Evolutionary conservation across 2,113 vertebrate species (phyloP).

Genomic region (Hippocampus barbouri): DNA sequence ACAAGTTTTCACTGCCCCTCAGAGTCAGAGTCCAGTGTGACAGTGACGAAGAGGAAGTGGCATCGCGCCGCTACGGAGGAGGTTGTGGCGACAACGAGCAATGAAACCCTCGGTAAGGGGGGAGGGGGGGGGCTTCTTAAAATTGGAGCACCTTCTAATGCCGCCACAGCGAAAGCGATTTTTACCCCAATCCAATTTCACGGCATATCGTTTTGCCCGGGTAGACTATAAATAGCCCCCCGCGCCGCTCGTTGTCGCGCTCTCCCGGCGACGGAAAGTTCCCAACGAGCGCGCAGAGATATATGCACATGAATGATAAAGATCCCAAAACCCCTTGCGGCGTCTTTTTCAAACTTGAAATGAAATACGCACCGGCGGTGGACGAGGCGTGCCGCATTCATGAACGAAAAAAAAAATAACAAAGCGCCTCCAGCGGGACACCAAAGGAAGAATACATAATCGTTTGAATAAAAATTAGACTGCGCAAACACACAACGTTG

Average conservation of each 20-base stretch:
- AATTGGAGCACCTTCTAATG: slow-evolving; percentile 42
- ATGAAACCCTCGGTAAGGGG: slow-evolving; percentile 38
- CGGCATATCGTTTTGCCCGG: slow-evolving; percentile 31
- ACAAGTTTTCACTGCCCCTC: slow-evolving; percentile 27
- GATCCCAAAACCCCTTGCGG: slow-evolving; percentile 8
- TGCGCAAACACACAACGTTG: slow-evolving; percentile 2
- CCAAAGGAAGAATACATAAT: background rate
- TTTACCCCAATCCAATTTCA: slow-evolving; percentile 49
- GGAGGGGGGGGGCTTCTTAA: slow-evolving; percentile 13
- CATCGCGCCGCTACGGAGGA: slow-evolving; percentile 24
- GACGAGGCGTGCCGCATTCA: slow-evolving; percentile 50
- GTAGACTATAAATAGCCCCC: slow-evolving; percentile 34
- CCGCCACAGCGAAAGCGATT: slow-evolving; percentile 43
- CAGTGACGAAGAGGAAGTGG: slow-evolving; percentile 15
- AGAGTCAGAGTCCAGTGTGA: background rate
- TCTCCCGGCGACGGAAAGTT: slow-evolving; percentile 4
- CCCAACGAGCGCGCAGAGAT: background rate
- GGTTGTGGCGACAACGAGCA: slow-evolving; percentile 49
- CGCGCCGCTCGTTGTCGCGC: background rate
- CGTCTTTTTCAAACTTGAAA: slow-evolving; percentile 5
- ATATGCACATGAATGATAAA: slow-evolving; percentile 10
- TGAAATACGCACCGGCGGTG: slow-evolving; percentile 36
- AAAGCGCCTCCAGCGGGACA: background rate
- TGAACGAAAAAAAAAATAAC: slow-evolving; percentile 26
- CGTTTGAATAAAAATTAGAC: background rate